These are phyloP conservation scores for Ascidia mentula DNA, from an alignment of 23 tunicate species.

Conservation along the genomic window DNA sequence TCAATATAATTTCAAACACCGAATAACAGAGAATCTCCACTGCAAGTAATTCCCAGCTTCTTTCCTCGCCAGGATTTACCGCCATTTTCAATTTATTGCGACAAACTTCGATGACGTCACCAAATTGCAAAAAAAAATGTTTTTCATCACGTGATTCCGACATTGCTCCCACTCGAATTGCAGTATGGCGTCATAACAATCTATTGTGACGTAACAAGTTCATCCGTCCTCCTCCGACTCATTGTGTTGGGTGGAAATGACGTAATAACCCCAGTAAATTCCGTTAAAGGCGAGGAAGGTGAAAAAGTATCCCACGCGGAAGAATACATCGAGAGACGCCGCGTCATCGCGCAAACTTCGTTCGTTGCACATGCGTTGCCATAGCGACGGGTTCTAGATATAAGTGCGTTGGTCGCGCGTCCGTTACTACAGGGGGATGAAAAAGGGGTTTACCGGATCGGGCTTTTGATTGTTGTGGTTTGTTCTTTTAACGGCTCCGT, in stretches of 20 bases:
- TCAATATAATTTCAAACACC: too few species aligned
- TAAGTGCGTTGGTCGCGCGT: neutral
- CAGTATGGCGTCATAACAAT: too few species aligned
- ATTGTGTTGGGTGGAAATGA: conserved; percentile 47
- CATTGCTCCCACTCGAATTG: too few species aligned
- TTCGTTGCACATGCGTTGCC: neutral
- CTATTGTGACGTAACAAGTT: conserved; percentile 3
- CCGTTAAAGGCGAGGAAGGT: conserved; percentile 58
- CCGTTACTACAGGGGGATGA: neutral
- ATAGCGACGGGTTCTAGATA: neutral
- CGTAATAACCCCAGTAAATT: conserved; percentile 68
- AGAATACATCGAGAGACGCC: conserved; percentile 45
- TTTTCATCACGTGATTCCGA: too few species aligned
- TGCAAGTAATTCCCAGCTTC: too few species aligned
- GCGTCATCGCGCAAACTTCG: conserved; percentile 16
- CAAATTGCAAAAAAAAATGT: too few species aligned
- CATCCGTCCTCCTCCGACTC: conserved; percentile 26
- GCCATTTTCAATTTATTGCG: too few species aligned
- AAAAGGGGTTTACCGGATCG: neutral
- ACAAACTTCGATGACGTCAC: too few species aligned
- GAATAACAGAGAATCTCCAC: too few species aligned
- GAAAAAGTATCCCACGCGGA: conserved; percentile 56
- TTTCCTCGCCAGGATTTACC: too few species aligned
- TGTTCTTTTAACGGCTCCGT: neutral
- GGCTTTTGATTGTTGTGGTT: neutral